Evolutionary conservation across 2,888 invertebrate genomes (phyloP).

Genomic region (Argyresthia albistria): DNA sequence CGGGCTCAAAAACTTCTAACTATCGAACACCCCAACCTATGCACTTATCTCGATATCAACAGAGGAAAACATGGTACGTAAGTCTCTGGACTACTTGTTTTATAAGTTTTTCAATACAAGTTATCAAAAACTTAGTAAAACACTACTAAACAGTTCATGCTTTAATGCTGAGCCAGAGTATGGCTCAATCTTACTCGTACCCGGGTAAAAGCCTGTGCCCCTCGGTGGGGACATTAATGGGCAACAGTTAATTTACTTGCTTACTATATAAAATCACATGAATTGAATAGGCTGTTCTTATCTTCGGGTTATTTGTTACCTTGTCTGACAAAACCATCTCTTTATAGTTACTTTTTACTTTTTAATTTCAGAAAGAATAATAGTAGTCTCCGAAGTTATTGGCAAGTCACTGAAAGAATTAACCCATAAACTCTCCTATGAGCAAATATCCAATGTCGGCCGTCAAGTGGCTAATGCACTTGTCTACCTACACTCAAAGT

Average conservation of each 20-base stretch:
- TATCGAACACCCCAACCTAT: slow-evolving; percentile 85
- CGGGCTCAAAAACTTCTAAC: slow-evolving; percentile 87
- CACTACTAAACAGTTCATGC: no score
- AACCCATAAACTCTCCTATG: slow-evolving; percentile 42
- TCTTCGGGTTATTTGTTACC: no score
- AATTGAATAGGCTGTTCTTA: no score
- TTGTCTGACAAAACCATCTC: no score
- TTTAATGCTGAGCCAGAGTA: no score
- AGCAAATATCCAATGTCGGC: slow-evolving; percentile 76
- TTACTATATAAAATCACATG: no score
- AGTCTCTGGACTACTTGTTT: not conserved
- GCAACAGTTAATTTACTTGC: no score
- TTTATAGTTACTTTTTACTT: no score
- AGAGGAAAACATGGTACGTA: slow-evolving; percentile 92
- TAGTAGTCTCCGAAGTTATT: slow-evolving; percentile 86
- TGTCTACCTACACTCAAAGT: slow-evolving; percentile 78
- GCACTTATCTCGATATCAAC: slow-evolving; percentile 91
- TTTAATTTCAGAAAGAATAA: slow-evolving; percentile 77
- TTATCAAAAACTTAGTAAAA: no score
- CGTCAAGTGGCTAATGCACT: slow-evolving; percentile 83
- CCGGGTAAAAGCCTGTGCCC: no score
- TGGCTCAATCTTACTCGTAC: no score
- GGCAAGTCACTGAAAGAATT: slow-evolving; percentile 76
- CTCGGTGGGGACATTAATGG: no score
- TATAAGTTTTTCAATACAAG: not conserved